Evolutionary conservation across 2,113 vertebrate genomes (phyloP), one percentile per base, ranked within the genome.

Genomic region (Tetraodon nigroviridis): DNA sequence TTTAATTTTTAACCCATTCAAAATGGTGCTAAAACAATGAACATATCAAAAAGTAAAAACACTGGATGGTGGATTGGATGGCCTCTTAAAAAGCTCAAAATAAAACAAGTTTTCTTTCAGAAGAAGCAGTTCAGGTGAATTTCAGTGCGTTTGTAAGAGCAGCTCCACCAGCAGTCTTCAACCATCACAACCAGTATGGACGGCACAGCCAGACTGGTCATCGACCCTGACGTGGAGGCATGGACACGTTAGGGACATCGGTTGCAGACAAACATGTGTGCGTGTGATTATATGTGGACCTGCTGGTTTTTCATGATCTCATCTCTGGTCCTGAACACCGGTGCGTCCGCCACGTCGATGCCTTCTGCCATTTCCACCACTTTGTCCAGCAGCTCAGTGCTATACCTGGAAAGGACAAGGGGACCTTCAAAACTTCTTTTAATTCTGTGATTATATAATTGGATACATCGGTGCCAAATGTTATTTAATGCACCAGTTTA

Each of bases 341-440:
- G 93, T 8, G 90, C 88, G 22, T 94, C 93, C 71, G 90, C 89
- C 51, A 95, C 91, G 58, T 87, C 88, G 63, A 95, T 90, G 6
- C 92, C 93, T 29, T 93, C 89, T 16, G 92, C 92, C 93, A 95
- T 95, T 63, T 89, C 90, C n/a, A 79, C 90, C 56, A 95, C 93
- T 60, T 86, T 94, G 24, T 92, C 90, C 83, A 94, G 84, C 37
- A 95, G 88, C 55, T 90, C 90, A 18, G 86, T 65, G 79, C 62
- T 91, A 44, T 95, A 95, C 58, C 94, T 95, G 78, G 49, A 7
- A n/a, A 11, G 21, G 5, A n/a, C 3, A n/a, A 18, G 11, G 46
- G n/a, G 17, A 20, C 17, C n/a, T n/a, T n/a, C n/a, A n/a, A n/a
- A n/a, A n/a, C n/a, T 4, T 32, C 6, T 32, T 8, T 6, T 10